Evolutionary conservation across 2,888 invertebrate genomes (phyloP).

Genomic region (Cordilura impudica): DNA sequence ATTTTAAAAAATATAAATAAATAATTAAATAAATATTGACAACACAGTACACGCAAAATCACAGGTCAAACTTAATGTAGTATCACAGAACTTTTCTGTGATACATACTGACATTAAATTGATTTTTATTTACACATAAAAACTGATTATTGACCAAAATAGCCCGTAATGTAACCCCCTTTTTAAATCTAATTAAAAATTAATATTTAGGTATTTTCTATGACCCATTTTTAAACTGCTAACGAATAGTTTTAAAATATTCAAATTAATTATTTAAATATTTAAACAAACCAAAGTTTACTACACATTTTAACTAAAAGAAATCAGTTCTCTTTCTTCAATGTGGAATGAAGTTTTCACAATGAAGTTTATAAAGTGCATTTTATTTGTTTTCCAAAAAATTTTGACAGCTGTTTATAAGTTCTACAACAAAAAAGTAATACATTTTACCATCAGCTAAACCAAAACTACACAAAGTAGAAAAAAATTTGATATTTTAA

Average conservation of each 20-base stretch:
- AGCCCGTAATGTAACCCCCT: too few relatives aligned
- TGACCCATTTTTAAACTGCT: too few relatives aligned
- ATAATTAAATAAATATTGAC: too few relatives aligned
- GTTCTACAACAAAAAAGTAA: constrained; percentile 67
- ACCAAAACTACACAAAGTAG: background rate
- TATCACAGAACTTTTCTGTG: too few relatives aligned
- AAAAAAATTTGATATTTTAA: background rate
- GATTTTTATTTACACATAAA: background rate
- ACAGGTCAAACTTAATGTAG: too few relatives aligned
- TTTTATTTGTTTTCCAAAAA: constrained; percentile 66
- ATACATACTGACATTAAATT: too few relatives aligned
- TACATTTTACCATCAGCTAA: constrained; percentile 20
- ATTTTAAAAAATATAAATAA: too few relatives aligned
- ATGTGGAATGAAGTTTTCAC: background rate
- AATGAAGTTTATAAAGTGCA: too few relatives aligned
- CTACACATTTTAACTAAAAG: constrained; percentile 25
- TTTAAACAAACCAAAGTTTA: background rate
- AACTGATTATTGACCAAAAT: background rate
- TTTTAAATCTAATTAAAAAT: too few relatives aligned
- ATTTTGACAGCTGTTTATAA: constrained; percentile 68
- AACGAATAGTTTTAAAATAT: background rate
- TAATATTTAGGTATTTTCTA: too few relatives aligned
- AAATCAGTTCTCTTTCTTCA: constrained; percentile 12
- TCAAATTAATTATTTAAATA: background rate
- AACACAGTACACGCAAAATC: too few relatives aligned